Base-by-base conservation (phyloP, 2,888 invertebrate genomes). In the Coenonympha glycerion region DNA sequence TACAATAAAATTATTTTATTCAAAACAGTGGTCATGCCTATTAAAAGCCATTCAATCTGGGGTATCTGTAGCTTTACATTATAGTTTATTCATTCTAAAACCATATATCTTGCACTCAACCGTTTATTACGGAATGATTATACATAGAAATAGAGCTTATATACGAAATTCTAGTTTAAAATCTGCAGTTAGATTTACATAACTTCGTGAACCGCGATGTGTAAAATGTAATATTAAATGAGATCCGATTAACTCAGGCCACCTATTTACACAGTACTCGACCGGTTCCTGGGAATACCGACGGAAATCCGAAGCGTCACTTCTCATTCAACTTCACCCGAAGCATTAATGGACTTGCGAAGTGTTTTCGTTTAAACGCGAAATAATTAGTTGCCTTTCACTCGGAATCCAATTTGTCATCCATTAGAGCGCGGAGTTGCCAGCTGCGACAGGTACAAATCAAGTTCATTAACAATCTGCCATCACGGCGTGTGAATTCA, bases 371-470 rank as follows among this genome's bases (percentile, higher is more conserved):
- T 24, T 24, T 33, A 41, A 51, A 51, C 33, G 46, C 28, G 24
- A 40, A 46, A 51, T 51, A 51, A 51, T 51, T 51, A 51, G 39
- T 37, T 34, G 33, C 26, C 40, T 46, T 34, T 44, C 30, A 31
- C 40, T 40, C 40, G 19, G 34, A 47, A 51, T 51, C 40, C 46
- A 46, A 51, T 46, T 51, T 41, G 46, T 51, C 46, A 46, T 51
- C 46, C 40, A 49, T 36, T 30, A 44, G 39, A 24, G 13, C 4
- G n/a, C n/a, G 24, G 26, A 19, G 28, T 28, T 22, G 8, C 5
- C 5, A 11, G 39, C 13, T 24, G 30, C 39, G 37, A 31, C 49
- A 49, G 49, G 44, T 44, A 49, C 39, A 39, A 39, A 39, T 39
- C 24, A 39, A 24, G 39, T 39, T 39, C 39, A 39, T 39, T 39